Evolutionary conservation across 2,888 invertebrate genomes (phyloP), one percentile per base, ranked within the genome.

Genomic region (Escarpia spicata): DNA sequence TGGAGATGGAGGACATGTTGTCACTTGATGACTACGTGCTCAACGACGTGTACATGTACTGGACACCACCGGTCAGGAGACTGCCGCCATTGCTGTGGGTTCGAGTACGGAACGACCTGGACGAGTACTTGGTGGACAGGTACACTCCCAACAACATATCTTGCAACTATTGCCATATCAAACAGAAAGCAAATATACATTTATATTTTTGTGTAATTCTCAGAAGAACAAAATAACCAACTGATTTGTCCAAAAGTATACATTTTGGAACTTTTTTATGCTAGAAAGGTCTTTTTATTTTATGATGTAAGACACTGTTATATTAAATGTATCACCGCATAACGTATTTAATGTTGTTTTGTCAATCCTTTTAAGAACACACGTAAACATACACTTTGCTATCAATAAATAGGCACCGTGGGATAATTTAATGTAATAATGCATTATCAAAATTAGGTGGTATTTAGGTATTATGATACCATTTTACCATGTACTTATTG

Each of bases 31-130:
- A 95, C 93, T 95, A 95, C 58, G 96, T 95, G 10, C 93, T 95
- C 12, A 95, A 95, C 94, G 95, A 96, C 92, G 95, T 95, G 10
- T 95, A 95, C 93, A 94, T 95, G 94, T 95, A 95, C 93, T 96
- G 95, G 95, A 95, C 95, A 2, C 95, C 96, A n/a, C 96, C 96
- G 10, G 94, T 95, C 75, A 93, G 96, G 43, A 94, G 96, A n/a
- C 94, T 96, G 45, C 96, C 96, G 44, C 96, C 96, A 4, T 94
- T 96, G 9, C 93, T 96, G 10, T 93, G 95, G 92, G 95, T 95
- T 43, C 93, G 96, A 37, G 93, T 96, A 52, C 95, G 94, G 92
- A 94, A 94, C 52, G 96, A 96, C 90, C 94, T 96, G 0, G 58
- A 92, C 31, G 92, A 93, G 37, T 94, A 94, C 92, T 92, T 94